A percentile compares a stretch with the other conserved stretches of the same genome.
Evolutionary conservation across 2,797 vertebrate species (phyloP).

Genomic region (Glossophaga mutica): DNA sequence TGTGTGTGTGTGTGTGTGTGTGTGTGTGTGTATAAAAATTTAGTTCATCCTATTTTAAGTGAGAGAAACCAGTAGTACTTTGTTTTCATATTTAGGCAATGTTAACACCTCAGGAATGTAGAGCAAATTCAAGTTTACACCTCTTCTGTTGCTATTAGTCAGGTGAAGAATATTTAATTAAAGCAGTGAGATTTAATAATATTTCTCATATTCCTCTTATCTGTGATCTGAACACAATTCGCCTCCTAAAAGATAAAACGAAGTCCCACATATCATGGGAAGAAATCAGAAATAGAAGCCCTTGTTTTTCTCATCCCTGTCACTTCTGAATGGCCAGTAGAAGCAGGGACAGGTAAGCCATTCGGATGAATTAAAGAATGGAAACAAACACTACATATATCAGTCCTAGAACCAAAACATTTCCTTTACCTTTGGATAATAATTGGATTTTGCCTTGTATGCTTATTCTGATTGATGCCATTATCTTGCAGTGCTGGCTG

Average conservation of each 20-base stretch:
- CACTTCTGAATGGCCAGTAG: neutral
- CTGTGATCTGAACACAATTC: slow-evolving; percentile 42
- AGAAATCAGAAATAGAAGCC: slow-evolving; percentile 18
- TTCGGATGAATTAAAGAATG: neutral
- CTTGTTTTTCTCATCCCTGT: neutral
- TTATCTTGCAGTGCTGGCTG: neutral
- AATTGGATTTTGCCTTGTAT: neutral
- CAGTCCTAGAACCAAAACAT: neutral
- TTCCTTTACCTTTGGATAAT: neutral
- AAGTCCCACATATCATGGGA: neutral
- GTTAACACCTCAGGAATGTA: slow-evolving; percentile 55
- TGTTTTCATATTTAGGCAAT: slow-evolving; percentile 56
- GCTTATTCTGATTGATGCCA: neutral
- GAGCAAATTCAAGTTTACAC: slow-evolving; percentile 54
- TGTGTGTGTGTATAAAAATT: neutral
- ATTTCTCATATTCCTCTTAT: slow-evolving; percentile 51
- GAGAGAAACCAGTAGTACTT: slow-evolving; percentile 45
- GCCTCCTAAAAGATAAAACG: slow-evolving; percentile 8
- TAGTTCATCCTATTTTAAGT: slow-evolving; percentile 26
- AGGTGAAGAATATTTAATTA: slow-evolving; percentile 68
- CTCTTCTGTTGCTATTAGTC: slow-evolving; percentile 58
- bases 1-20: no score
- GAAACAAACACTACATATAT: neutral
- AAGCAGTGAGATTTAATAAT: slow-evolving; percentile 60
- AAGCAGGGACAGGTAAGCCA: neutral